Evolutionary conservation across 2,797 vertebrate species (phyloP).

Genomic region (Artibeus jamaicensis): DNA sequence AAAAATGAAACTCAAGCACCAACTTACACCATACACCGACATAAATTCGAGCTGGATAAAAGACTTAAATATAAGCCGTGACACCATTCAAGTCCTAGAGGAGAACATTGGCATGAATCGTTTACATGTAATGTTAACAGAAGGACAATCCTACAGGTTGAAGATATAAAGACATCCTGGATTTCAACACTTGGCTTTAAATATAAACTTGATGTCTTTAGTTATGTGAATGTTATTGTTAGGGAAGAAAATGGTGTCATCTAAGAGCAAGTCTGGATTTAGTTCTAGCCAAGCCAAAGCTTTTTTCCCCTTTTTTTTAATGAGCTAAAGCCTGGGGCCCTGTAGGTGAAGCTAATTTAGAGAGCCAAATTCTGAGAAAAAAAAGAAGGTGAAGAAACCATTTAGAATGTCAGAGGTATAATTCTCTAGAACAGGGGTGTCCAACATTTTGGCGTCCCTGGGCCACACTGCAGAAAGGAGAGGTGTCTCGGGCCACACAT

Average conservation of each 20-base stretch:
- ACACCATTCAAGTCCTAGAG: no score
- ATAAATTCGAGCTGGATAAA: no score
- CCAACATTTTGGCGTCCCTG: no score
- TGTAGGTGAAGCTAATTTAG: neutral
- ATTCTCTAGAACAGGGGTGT: neutral
- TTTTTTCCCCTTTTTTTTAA: neutral
- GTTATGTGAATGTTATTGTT: neutral
- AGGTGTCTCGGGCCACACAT: no score
- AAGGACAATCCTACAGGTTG: neutral
- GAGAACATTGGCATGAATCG: no score
- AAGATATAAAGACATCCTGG: neutral
- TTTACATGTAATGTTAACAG: neutral
- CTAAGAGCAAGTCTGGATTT: conserved; percentile 50
- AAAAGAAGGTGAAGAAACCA: neutral
- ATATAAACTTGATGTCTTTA: neutral
- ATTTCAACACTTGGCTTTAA: conserved; percentile 46
- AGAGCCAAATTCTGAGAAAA: neutral
- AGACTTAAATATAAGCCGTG: no score
- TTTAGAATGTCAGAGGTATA: neutral
- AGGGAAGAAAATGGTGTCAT: conserved; percentile 32
- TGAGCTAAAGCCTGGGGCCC: neutral
- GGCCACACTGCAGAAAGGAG: no score
- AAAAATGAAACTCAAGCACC: no score
- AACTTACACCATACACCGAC: no score
- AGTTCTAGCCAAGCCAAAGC: conserved; percentile 30